Percentiles rank a stretch among this genome's conserved stretches.
Evolutionary conservation across 2,113 vertebrate species (phyloP).

Genomic region (rabbit (Oryctolagus cuniculus)): DNA sequence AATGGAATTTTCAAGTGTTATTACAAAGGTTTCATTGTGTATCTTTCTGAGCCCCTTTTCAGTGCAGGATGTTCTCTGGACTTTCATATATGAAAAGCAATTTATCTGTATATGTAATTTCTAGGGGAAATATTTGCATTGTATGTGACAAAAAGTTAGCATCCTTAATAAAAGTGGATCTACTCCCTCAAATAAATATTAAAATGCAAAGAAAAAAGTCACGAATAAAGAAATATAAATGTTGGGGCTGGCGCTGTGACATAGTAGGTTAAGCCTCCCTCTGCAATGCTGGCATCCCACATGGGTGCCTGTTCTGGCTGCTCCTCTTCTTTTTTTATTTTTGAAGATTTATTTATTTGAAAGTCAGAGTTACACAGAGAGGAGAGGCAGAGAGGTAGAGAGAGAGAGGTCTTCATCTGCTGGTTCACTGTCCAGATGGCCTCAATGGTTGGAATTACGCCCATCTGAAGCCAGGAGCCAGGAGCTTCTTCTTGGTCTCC

Average conservation of each 20-base stretch:
- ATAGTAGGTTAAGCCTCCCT: too few species aligned
- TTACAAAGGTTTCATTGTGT: not conserved
- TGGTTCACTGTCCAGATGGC: too few species aligned
- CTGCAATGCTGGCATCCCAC: too few species aligned
- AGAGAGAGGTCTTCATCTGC: too few species aligned
- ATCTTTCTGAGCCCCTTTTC: not conserved
- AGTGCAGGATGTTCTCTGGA: not conserved
- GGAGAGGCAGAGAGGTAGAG: too few species aligned
- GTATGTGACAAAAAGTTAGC: not conserved
- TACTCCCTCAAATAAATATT: not conserved
- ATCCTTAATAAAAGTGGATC: conserved; percentile 27
- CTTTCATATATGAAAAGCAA: not conserved
- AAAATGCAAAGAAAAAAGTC: not conserved
- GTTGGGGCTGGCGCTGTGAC: not conserved
- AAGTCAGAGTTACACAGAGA: too few species aligned
- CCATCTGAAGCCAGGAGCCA: too few species aligned
- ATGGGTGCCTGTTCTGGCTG: too few species aligned
- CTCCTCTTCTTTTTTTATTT: too few species aligned
- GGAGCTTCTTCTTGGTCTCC: too few species aligned
- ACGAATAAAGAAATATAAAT: conserved; percentile 40
- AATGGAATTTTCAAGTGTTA: not conserved
- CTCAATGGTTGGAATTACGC: too few species aligned
- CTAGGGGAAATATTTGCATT: not conserved
- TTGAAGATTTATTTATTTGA: too few species aligned
- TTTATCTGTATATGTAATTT: not conserved